Percentiles rank a stretch among this genome's conserved stretches.
These are phyloP conservation scores for Dynastes hyllus DNA, from an alignment of 2,888 invertebrate genomes.

Conservation along the genomic window DNA sequence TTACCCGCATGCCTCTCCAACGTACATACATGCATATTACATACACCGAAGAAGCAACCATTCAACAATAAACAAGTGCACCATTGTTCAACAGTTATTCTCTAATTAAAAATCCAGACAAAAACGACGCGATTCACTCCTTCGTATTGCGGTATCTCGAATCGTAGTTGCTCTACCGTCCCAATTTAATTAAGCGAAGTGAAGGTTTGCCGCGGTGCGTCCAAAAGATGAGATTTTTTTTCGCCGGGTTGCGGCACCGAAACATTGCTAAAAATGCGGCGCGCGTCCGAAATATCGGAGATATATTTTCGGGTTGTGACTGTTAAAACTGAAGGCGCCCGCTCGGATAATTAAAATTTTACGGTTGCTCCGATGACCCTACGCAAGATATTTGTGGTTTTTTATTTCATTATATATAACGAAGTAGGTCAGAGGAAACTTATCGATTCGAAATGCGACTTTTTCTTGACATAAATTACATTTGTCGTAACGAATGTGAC, in stretches of 20 bases:
- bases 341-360: constrained; percentile 46
- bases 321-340: constrained; percentile 34
- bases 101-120: constrained; percentile 19
- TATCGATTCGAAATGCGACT: constrained; percentile 26
- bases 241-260: not conserved
- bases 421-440: constrained; percentile 29
- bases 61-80: constrained; percentile 25
- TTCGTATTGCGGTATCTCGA: constrained; percentile 30
- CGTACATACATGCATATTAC: not conserved
- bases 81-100: constrained; percentile 38
- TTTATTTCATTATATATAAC: constrained; percentile 25
- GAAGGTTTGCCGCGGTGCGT: constrained; percentile 1
- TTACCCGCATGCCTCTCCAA: not conserved
- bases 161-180: constrained; percentile 1
- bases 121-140: constrained; percentile 25
- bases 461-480: constrained; percentile 1
- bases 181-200: constrained; percentile 31
- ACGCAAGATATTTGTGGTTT: constrained; percentile 21
- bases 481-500: not conserved
- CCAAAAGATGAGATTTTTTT: constrained; percentile 13
- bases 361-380: constrained; percentile 36
- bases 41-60: constrained; percentile 7
- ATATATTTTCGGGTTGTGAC: constrained; percentile 38
- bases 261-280: constrained; percentile 29
- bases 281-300: constrained; percentile 6